A percentile compares a stretch with the other conserved stretches of the same genome.
Evolutionary conservation across 2,113 vertebrate species (phyloP).

Genomic region (Dinomys branickii): DNA sequence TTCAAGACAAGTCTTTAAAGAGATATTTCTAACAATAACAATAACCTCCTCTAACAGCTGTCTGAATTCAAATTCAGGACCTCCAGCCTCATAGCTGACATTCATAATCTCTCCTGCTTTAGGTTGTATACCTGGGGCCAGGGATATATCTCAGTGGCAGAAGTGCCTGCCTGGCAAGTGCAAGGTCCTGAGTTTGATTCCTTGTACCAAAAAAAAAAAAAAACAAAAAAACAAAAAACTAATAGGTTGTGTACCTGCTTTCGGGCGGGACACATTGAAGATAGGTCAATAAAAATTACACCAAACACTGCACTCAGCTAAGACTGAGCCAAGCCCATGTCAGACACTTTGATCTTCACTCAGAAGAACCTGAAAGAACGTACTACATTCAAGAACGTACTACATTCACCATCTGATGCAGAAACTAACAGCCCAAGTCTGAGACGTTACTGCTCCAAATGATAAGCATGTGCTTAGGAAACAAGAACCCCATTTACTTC

Average conservation of each 20-base stretch:
- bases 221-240: no score
- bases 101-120: no score
- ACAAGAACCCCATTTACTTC: neutral
- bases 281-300: neutral
- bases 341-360: neutral
- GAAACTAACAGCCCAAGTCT: neutral
- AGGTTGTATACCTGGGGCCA: neutral
- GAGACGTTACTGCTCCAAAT: neutral
- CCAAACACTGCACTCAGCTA: neutral
- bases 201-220: no score
- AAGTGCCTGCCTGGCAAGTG: no score
- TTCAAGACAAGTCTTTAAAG: neutral
- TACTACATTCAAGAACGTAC: neutral
- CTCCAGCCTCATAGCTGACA: neutral
- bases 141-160: no score
- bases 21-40: neutral
- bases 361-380: neutral
- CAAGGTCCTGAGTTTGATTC: no score
- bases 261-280: neutral
- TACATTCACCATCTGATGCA: neutral
- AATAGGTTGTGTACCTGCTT: neutral
- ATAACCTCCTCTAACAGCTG: neutral
- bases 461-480: neutral
- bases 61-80: neutral
- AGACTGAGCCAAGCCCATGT: neutral